Evolutionary conservation across 37 sponge, comb jelly and placozoan species (phyloP).

Genomic region (Hormiphora californensis): DNA sequence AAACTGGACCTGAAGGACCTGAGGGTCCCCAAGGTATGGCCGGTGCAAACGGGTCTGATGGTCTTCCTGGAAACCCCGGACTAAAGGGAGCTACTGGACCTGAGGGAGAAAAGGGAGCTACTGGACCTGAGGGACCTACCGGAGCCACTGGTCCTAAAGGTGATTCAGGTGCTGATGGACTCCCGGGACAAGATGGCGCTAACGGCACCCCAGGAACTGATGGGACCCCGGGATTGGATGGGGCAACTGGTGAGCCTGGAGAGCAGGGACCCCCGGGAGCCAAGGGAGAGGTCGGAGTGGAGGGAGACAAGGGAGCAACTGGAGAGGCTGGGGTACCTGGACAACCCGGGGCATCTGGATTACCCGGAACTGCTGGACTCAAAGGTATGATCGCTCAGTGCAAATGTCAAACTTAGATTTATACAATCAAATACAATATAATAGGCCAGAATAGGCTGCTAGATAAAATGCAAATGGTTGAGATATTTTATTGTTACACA

Average conservation of each 20-base stretch:
- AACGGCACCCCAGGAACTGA: background rate
- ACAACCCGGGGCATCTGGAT: too few species aligned
- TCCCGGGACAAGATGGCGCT: background rate
- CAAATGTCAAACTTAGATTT: too few species aligned
- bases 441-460: too few species aligned
- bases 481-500: too few species aligned
- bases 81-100: slow-evolving; percentile 13
- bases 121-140: background rate
- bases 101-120: slow-evolving; percentile 1
- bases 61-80: slow-evolving; percentile 47
- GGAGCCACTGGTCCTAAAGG: slow-evolving; percentile 7
- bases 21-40: background rate
- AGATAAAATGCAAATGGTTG: too few species aligned
- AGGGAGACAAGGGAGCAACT: background rate
- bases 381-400: too few species aligned
- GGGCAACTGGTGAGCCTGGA: background rate
- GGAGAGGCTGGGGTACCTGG: background rate
- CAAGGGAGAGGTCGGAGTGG: slow-evolving; percentile 7
- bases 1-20: background rate
- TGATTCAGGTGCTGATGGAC: background rate
- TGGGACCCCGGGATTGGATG: too few species aligned
- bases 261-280: background rate
- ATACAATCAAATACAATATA: too few species aligned
- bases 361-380: too few species aligned
- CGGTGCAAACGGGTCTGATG: background rate